Conservation (phyloP, 2,888 invertebrate genomes). For the Horisme vitalbata region DNA sequence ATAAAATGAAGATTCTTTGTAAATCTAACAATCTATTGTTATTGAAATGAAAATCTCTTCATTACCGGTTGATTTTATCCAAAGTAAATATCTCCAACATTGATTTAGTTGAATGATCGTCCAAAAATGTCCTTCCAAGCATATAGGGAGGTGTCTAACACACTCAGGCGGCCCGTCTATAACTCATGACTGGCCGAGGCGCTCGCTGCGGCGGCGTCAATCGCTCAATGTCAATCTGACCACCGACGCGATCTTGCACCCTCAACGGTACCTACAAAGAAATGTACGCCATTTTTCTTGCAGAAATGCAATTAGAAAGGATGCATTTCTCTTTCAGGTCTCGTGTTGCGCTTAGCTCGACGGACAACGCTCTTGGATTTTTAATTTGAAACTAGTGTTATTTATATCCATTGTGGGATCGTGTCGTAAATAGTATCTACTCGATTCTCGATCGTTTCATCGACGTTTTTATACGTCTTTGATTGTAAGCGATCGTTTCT, state of each 20-base stretch:
- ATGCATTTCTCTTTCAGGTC: conserved; percentile 60
- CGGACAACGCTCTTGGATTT: conserved; percentile 49
- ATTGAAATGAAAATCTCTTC: neutral
- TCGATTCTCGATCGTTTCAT: conserved; percentile 6
- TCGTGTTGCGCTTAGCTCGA: conserved; percentile 53
- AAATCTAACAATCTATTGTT: neutral
- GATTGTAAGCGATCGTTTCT: neutral
- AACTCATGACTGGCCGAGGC: conserved; percentile 56
- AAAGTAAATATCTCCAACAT: neutral
- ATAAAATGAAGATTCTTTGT: neutral
- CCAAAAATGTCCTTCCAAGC: conserved; percentile 29
- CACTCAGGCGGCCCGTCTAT: conserved; percentile 55
- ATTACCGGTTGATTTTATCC: too few species aligned
- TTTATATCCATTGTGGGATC: conserved; percentile 16
- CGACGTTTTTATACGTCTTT: conserved; percentile 2
- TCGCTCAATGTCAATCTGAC: conserved; percentile 68
- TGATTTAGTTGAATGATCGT: conserved; percentile 28
- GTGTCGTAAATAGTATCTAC: neutral
- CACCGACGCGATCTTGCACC: conserved; percentile 55
- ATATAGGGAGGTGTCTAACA: conserved; percentile 51
- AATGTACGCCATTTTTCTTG: conserved; percentile 70
- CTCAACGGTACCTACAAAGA: conserved; percentile 62
- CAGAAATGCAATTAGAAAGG: conserved; percentile 70
- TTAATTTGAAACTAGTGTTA: conserved; percentile 44
- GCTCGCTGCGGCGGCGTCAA: conserved; percentile 50